phyloP scores from a whole-genome alignment of 2,888 invertebrate genomes.

The Chymomyza caudatula region DNA sequence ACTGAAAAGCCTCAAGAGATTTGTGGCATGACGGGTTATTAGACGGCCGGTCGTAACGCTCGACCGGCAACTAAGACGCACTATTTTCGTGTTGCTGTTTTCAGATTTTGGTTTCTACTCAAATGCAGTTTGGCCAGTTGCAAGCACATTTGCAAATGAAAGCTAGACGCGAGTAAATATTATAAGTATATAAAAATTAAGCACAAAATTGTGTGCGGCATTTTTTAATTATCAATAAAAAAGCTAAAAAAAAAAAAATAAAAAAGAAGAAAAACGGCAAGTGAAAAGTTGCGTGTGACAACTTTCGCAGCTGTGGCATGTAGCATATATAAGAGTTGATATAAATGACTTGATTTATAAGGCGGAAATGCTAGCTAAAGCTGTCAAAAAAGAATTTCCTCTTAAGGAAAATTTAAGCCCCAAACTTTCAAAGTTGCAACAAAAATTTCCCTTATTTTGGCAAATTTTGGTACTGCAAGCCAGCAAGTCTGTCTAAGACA shows the following conservation, averaged over 20 bases:
- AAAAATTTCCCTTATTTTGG: neutral
- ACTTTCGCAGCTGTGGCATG: constrained; percentile 47
- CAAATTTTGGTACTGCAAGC: too few relatives aligned
- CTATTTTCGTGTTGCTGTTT: constrained; percentile 37
- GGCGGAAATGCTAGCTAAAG: constrained; percentile 15
- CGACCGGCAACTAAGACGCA: constrained; percentile 61
- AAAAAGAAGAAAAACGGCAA: constrained; percentile 9
- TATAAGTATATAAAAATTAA: neutral
- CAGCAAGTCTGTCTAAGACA: too few relatives aligned
- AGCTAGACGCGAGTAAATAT: neutral
- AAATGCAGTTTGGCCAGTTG: constrained; percentile 59
- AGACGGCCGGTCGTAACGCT: constrained; percentile 44
- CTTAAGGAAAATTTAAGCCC: neutral
- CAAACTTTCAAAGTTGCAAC: neutral
- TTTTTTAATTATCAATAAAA: constrained; percentile 35
- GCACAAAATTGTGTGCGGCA: constrained; percentile 1
- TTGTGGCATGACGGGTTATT: constrained; percentile 76
- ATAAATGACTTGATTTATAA: constrained; percentile 25
- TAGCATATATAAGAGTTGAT: constrained; percentile 21
- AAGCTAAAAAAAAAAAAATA: neutral
- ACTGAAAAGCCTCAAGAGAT: constrained; percentile 40
- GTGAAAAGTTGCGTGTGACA: constrained; percentile 47
- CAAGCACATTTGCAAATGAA: neutral
- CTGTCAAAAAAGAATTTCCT: constrained; percentile 3
- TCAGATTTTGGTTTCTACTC: constrained; percentile 23